Evolutionary conservation across 2,888 invertebrate genomes (phyloP).

Genomic region (Drosophila meridionalis): DNA sequence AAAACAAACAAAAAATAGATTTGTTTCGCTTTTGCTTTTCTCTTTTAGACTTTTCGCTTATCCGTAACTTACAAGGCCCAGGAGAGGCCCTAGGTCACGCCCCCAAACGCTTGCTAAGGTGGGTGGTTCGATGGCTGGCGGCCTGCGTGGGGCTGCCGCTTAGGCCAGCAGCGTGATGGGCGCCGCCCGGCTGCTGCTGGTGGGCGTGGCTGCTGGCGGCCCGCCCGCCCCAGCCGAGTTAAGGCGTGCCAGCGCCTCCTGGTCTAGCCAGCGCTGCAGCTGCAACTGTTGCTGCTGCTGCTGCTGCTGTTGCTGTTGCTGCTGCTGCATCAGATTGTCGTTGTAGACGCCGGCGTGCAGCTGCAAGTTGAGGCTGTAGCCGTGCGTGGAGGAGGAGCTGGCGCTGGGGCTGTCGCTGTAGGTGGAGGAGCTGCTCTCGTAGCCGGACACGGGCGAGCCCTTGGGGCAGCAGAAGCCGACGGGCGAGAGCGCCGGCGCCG

Average conservation of each 20-base stretch:
- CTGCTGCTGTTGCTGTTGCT: constrained; percentile 56
- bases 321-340: constrained; percentile 84
- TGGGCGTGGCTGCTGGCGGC: constrained; percentile 40
- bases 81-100: constrained; percentile 58
- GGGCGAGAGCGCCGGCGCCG: constrained; percentile 76
- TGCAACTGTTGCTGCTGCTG: constrained; percentile 57
- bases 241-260: constrained; percentile 81
- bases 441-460: constrained; percentile 84
- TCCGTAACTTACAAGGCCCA: constrained; percentile 52
- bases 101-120: constrained; percentile 46
- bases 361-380: constrained; percentile 86
- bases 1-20: constrained; percentile 37
- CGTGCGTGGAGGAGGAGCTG: constrained; percentile 51
- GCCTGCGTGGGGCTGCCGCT: constrained; percentile 29
- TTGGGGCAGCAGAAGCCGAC: constrained; percentile 85
- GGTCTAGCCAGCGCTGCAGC: constrained; percentile 86
- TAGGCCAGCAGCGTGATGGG: constrained; percentile 70
- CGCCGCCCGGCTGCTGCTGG: constrained; percentile 39
- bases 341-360: constrained; percentile 86
- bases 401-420: constrained; percentile 82
- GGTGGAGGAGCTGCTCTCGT: constrained; percentile 85
- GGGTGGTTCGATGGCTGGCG: constrained; percentile 38
- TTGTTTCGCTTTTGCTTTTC: constrained; percentile 9
- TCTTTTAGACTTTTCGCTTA: constrained; percentile 11
- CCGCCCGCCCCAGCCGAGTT: constrained; percentile 27